A percentile compares a stretch with the other conserved stretches of the same genome.
These are phyloP conservation scores for Neoitamus cyanurus DNA, from an alignment of 2,888 invertebrate species.

Conservation along the genomic window DNA sequence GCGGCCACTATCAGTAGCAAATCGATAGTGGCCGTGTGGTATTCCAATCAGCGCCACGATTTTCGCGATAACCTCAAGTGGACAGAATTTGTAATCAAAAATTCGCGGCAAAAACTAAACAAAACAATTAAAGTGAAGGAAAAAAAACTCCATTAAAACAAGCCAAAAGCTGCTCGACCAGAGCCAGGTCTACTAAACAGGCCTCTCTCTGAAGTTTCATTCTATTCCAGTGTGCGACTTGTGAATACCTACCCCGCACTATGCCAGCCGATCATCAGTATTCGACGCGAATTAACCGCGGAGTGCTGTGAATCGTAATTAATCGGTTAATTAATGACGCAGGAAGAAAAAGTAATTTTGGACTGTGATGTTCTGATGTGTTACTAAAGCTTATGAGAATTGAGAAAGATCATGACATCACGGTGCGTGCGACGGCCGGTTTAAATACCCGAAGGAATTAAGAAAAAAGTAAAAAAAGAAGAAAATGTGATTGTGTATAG, in stretches of 20 bases:
- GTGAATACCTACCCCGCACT: neutral
- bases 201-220: neutral
- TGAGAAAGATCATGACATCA: neutral
- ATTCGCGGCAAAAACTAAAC: neutral
- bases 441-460: neutral
- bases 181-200: neutral
- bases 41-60: neutral
- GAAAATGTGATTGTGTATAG: neutral
- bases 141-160: neutral
- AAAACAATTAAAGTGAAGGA: neutral
- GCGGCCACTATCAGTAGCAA: neutral
- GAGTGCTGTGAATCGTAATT: constrained; percentile 3
- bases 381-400: neutral
- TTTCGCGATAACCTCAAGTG: neutral
- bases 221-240: neutral
- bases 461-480: neutral
- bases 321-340: constrained; percentile 30
- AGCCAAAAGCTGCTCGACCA: neutral
- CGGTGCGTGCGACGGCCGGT: neutral
- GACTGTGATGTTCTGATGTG: neutral
- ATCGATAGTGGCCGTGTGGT: neutral
- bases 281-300: neutral
- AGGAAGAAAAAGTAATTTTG: neutral
- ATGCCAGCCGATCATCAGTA: neutral
- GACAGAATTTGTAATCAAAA: neutral